Percentiles rank a stretch among this genome's conserved stretches.
phyloP scores from a whole-genome alignment of 2,888 invertebrate genomes.

The Apodemia duryi region DNA sequence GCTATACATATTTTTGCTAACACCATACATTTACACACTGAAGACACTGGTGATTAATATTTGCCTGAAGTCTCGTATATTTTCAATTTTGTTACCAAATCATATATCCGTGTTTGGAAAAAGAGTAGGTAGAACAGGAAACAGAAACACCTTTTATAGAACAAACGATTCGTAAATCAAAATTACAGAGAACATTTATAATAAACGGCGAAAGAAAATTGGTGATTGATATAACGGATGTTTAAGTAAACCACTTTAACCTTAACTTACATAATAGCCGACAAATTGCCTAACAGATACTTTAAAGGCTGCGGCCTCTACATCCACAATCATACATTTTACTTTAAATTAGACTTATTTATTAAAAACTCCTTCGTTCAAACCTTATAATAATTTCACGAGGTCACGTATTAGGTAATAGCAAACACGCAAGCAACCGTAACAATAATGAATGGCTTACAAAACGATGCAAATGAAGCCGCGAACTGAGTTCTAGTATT shows the following conservation, averaged over 20 bases:
- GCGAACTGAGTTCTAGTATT: slow-evolving; percentile 36
- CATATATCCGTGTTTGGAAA: not conserved
- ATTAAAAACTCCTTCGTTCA: slow-evolving; percentile 27
- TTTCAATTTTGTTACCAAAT: too few relatives aligned
- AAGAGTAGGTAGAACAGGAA: slow-evolving; percentile 1
- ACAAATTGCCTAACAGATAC: slow-evolving; percentile 7
- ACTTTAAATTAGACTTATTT: slow-evolving; percentile 15
- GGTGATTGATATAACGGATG: slow-evolving; percentile 4
- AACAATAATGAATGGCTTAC: slow-evolving; percentile 63
- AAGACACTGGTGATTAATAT: too few relatives aligned
- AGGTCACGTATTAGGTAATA: slow-evolving; percentile 61
- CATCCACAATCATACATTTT: not conserved
- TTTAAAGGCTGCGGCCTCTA: slow-evolving; percentile 3
- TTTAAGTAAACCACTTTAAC: slow-evolving; percentile 5
- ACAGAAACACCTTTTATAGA: not conserved
- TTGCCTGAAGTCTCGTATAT: too few relatives aligned
- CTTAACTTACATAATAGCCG: slow-evolving; percentile 14
- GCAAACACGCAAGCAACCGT: slow-evolving; percentile 50
- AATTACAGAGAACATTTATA: not conserved
- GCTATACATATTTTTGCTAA: too few relatives aligned
- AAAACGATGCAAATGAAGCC: slow-evolving; percentile 61
- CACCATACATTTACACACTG: too few relatives aligned
- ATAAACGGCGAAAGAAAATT: not conserved
- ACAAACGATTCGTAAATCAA: not conserved
- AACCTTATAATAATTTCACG: slow-evolving; percentile 37